Evolutionary conservation across 2,888 invertebrate genomes (phyloP), one percentile per base, ranked within the genome.

Genomic region (Halictus quadricinctus): DNA sequence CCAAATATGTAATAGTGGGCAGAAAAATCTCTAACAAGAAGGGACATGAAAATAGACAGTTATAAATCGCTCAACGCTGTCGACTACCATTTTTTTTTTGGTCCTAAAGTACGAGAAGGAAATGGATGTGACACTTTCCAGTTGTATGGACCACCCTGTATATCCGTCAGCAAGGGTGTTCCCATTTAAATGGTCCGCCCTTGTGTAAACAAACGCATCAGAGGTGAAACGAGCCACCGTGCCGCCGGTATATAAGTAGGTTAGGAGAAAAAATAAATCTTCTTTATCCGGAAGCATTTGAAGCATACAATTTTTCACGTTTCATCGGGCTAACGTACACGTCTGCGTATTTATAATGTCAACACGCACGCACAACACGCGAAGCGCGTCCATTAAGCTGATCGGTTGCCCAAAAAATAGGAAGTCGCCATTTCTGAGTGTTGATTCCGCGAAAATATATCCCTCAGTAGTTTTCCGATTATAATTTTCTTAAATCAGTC

Each of bases 141-240:
- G 70, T 70, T 7, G 70, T 43, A 8, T 2, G n/a, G 70, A 70
- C 70, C 70, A 43, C 70, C 70, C 43, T 70, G 43, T 70, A 70
- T 70, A 70, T 43, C 21, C 70, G 41, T 70, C 70, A 7, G 43
- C 70, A 70, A 43, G n/a, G 70, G 70, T 70, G 70, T 70, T 43
- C 43, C 70, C 43, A 43, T 70, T 70, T 70, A 70, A 70, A 70
- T 70, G 70, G 70, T 70, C 70, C 70, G 70, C 70, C 70, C 70
- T 70, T 70, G 70, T 70, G 43, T 70, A 70, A 70, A 70, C 70
- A 70, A 70, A 70, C 70, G 70, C 70, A 41, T 21, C 43, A 43
- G 70, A 70, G 70, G 70, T 70, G 70, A 70, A 70, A 70, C 70
- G 43, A 70, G 70, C 70, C 70, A 70, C n/a, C 70, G 70, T 69